Base-by-base conservation (phyloP, 2,113 vertebrate species). In the Cheilinus undulatus region DNA sequence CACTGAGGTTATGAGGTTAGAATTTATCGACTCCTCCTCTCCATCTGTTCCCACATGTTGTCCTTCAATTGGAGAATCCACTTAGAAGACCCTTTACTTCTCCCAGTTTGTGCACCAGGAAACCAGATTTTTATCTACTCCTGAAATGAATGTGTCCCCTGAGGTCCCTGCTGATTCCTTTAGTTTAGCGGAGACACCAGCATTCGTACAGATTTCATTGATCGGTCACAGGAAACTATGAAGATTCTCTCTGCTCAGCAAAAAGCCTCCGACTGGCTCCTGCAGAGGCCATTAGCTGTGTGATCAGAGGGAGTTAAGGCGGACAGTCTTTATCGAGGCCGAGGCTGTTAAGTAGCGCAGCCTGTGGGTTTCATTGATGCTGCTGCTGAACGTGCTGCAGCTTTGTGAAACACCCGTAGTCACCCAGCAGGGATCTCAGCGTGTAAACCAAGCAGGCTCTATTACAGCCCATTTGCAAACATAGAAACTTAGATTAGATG, bases 401-500 rank as follows among this genome's bases (percentile, higher is more conserved):
- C 79, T 80, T 74, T 83, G 73, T 65, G 58, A 84, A 81, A 80
- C 81, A 68, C 73, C 85, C 1, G 3, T 34, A 23, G 78, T 76
- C 64, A 83, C 69, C 69, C 84, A 83, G 84, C 69, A 20, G 83
- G 84, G 32, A 69, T 68, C 57, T 62, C 63, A 34, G 80, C 50
- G 7, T 82, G 71, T 73, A 56, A 34, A 84, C 54, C 50, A 61
- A 77, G 81, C 49, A 76, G 78, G 51, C 75, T 50, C 24, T 56
- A 78, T 86, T 80, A 84, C 52, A 66, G 71, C 77, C 53, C 49
- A 80, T 86, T 89, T 88, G 54, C 69, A 80, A 83, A 80, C 78
- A 87, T 45, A 69, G 54, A 50, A 48, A 66, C 20, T 60, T 46
- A 70, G 62, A 78, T 74, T 81, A 59, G 40, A 73, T 71, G 63